A percentile compares a stretch with the other conserved stretches of the same genome.
Evolutionary conservation across 1,140 invertebrate genomes (phyloP).

Genomic region (Pantala flavescens): DNA sequence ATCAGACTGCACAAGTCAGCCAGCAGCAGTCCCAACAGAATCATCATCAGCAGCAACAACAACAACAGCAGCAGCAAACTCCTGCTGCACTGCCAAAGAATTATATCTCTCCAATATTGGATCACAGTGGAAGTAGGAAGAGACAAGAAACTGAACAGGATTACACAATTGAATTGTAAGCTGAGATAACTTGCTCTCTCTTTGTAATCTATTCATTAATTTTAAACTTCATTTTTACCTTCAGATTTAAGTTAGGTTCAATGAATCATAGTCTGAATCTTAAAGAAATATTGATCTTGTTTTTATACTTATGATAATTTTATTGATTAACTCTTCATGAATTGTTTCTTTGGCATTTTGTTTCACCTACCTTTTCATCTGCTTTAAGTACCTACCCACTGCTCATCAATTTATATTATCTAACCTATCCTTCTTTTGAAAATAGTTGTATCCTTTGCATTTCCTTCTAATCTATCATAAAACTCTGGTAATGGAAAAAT

Average conservation of each 20-base stretch:
- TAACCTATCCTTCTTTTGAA: no score
- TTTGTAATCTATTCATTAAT: slow-evolving; percentile 14
- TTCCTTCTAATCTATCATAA: no score
- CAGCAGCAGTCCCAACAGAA: slow-evolving; percentile 33
- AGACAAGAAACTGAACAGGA: slow-evolving; percentile 44
- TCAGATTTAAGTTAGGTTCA: not conserved
- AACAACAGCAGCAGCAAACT: slow-evolving; percentile 25
- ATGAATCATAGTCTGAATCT: no score
- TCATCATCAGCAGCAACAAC: slow-evolving; percentile 29
- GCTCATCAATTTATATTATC: no score
- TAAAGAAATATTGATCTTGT: no score
- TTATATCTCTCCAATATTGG: slow-evolving; percentile 50
- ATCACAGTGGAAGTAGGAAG: slow-evolving; percentile 49
- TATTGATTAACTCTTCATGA: no score
- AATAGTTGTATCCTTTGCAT: no score
- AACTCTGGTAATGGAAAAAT: no score
- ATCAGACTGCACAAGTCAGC: not conserved
- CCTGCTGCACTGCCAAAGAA: slow-evolving; percentile 37
- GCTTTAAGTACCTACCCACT: no score
- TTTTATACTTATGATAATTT: no score
- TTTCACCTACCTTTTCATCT: no score
- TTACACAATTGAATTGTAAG: slow-evolving; percentile 46
- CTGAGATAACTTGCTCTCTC: slow-evolving; percentile 16
- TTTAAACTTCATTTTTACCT: not conserved
- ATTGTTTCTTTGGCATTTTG: no score